Evolutionary conservation across 2,888 invertebrate species (phyloP), one percentile per base, ranked within the genome.

Genomic region (Teinopalpus imperialis): DNA sequence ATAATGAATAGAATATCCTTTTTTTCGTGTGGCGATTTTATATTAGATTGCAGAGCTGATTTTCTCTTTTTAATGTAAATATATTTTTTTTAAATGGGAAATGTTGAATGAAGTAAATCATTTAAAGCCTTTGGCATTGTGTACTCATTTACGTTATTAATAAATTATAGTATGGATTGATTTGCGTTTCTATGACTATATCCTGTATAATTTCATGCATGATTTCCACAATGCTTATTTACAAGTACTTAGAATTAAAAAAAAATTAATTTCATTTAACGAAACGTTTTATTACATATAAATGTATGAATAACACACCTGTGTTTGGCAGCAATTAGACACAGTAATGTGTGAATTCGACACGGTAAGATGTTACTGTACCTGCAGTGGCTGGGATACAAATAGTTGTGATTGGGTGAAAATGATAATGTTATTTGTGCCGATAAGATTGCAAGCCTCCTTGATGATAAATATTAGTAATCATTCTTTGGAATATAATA

Each of bases 101-200:
- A 74, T 81, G 81, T 82, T 81, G 74, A 82, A 85, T 86, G 82
- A 85, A 85, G 74, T 82, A 74, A 82, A 86, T 83, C 82, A 82
- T 86, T 85, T 85, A 72, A 83, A 85, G 87, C 86, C 87, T 83
- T 77, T 83, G 88, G 86, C 88, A 77, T 83, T 85, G 82, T 89
- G 88, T 89, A 89, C 89, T 89, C 89, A 89, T 89, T 89, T 89
- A 87, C 85, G 89, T 89, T 89, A 88, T 88, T 80, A 89, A 87
- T 89, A 89, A 89, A 83, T 87, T 77, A 88, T 87, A 83, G 85
- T 87, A 89, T 85, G 80, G 81, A 83, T 61, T 52, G 36, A 43
- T 45, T 55, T 60, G 54, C 66, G 69, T 75, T 72, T 69, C 74
- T 69, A 56, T 63, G 56, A 34, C 40, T 45, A 27, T 43, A 26